Evolutionary conservation across 2,797 vertebrate genomes (phyloP), one percentile per base, ranked within the genome.

Genomic region (Clarias platycephalus): DNA sequence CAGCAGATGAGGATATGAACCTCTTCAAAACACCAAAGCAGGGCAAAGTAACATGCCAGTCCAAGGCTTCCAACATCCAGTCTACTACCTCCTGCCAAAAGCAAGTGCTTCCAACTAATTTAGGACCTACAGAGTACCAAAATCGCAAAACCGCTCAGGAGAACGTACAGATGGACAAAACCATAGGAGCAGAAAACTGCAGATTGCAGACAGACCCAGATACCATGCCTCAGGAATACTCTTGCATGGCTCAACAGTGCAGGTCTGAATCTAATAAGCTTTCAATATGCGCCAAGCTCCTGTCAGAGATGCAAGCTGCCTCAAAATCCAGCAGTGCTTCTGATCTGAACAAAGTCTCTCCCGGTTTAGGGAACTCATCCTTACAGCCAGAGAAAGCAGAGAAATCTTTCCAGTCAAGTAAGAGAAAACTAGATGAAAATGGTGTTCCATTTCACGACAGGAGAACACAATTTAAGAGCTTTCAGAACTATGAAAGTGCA

Each of bases 241-340:
- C 88, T 60, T 81, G 80, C 90, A 90, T 91, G 58, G 87, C 89
- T 87, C 91, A 92, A 90, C 91, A 93, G 63, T 88, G 89, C 87
- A 88, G 88, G 80, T 87, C 89, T 44, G 91, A 94, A 85, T 92
- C 86, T 91, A 85, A 77, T 94, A 91, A 82, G 53, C 24, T 60
- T 20, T 49, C 90, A 74, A 91, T 91, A 89, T 83, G 85, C 80
- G 89, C 91, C 49, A 92, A 87, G 90, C 90, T 93, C 85, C 88
- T 87, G 68, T 84, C 90, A 84, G 93, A 92, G 83, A 90, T 91
- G 66, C 89, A 93, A 89, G 49, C 91, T 20, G 60, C 90, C 86
- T 87, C 93, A 82, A 89, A 93, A 87, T 85, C 88, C 85, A 92
- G 91, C 71, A 83, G 87, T 85, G 90, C 91, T 90, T 86, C 86